Conservation (phyloP, 2,888 invertebrate genomes). For the Hyposoter dolosus region DNA sequence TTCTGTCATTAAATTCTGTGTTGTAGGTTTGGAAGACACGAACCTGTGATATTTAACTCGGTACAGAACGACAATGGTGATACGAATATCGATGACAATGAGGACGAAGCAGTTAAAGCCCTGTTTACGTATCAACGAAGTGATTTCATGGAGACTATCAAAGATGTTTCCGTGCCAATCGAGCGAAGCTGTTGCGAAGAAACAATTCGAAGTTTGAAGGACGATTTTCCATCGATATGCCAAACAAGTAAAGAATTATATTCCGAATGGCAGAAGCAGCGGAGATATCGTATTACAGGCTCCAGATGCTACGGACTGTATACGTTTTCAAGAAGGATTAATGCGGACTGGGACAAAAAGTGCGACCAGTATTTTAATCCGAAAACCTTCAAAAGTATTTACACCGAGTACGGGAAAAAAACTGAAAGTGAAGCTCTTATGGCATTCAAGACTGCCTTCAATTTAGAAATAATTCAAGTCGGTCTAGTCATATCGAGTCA, state of each 20-base stretch:
- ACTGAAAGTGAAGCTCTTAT: slow-evolving; percentile 7
- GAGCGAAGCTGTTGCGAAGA: slow-evolving; percentile 16
- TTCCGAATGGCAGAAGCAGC: slow-evolving; percentile 20
- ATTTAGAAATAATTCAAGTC: neutral
- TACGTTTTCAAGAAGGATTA: slow-evolving; percentile 8
- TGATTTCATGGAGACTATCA: slow-evolving; percentile 27
- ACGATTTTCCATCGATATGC: slow-evolving; percentile 7
- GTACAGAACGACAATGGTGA: neutral
- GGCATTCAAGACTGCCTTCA: neutral
- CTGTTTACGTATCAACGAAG: slow-evolving; percentile 20
- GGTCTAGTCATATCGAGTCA: slow-evolving; percentile 24
- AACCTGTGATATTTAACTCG: slow-evolving; percentile 3
- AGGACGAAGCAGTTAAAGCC: slow-evolving; percentile 7
- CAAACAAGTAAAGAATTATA: slow-evolving; percentile 12
- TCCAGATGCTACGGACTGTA: slow-evolving; percentile 20
- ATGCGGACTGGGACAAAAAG: slow-evolving; percentile 20
- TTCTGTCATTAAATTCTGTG: slow-evolving; percentile 1
- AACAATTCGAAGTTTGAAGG: slow-evolving; percentile 8
- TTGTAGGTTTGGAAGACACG: neutral
- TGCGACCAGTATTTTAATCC: slow-evolving; percentile 21
- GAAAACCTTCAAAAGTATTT: slow-evolving; percentile 1
- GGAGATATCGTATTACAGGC: slow-evolving; percentile 26
- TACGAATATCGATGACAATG: neutral
- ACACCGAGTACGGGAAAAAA: slow-evolving; percentile 30
- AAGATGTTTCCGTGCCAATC: slow-evolving; percentile 13